phyloP scores from a whole-genome alignment of 2,113 vertebrate species.

The Origma solitaria region DNA sequence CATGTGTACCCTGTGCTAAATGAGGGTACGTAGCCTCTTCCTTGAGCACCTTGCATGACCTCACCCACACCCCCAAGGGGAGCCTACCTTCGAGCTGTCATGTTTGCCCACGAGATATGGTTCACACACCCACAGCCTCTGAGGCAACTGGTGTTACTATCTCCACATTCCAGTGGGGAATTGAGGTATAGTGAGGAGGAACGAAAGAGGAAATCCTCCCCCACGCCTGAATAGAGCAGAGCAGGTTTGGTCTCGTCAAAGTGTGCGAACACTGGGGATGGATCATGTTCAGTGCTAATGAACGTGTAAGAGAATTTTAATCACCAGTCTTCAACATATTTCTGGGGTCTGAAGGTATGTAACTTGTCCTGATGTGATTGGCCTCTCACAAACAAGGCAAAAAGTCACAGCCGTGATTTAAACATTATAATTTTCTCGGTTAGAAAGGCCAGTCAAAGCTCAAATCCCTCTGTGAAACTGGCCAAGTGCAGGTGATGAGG shows the following conservation, averaged over 20 bases:
- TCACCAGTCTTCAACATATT: neutral
- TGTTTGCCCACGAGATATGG: accelerated
- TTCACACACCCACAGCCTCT: neutral
- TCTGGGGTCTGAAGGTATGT: neutral
- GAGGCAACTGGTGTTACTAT: neutral
- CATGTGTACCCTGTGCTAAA: accelerated
- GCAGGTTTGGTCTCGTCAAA: neutral
- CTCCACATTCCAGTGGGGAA: neutral
- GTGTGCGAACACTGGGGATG: neutral
- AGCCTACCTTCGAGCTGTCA: neutral
- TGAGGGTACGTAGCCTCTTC: neutral
- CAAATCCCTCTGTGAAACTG: neutral
- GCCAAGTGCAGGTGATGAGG: neutral
- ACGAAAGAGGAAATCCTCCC: neutral
- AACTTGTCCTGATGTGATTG: neutral
- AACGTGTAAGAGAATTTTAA: neutral
- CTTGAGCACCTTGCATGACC: neutral
- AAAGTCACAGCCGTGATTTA: neutral
- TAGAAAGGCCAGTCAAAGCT: neutral
- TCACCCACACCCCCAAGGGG: neutral
- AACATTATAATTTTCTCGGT: neutral
- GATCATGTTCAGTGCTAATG: neutral
- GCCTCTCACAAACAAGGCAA: neutral
- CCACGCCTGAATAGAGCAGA: neutral
- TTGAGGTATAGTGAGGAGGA: neutral